Base-by-base conservation (phyloP, 1,140 invertebrate species). In the Aphelinus atriplicis region DNA sequence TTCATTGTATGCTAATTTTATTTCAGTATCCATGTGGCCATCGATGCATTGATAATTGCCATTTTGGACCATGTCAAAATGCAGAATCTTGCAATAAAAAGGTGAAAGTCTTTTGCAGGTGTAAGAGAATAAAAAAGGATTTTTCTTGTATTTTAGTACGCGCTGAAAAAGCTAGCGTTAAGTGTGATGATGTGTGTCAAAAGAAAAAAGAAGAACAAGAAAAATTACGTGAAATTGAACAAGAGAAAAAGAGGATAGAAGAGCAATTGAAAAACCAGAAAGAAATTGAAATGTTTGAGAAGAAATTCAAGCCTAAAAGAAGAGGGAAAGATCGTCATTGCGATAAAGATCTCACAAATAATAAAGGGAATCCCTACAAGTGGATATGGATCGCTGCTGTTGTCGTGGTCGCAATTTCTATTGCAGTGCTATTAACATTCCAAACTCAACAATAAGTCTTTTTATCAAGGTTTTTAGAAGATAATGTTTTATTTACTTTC, bases 81-180 rank as follows among this genome's bases (percentile, higher is more conserved):
- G 86, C 90, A 48, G 90, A 93, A 71, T 78, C 87, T 0, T 98
- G 96, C 83, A 91, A 90, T 55, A 95, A 95, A 77, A 96, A 94
- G 83, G 91, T 96, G 0, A 93, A 93, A 82, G 81, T 96, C 0
- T 89, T 90, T 60, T 98, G 96, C 80, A 86, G 89, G 61, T 98
- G 96, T 81, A 92, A 93, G 73, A 90, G 94, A 73, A 88, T 94
- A 3, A 96, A 93, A 81, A 93, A 91, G 82, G 94, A 96, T 71
- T 89, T 93, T 69, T 85, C 91, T 0, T 98, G 96, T 82, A 90
- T 91, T 61, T 80, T 87, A 57, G 89, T 93, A 9, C 88, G 89
- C 5, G 85, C 84, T 45, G 88, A 90, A 7, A 83, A 90, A 78
- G 87, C 88, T 0, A 79, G 79, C 2, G 83, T 94, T 4, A 76